Base-by-base conservation (phyloP, 2,888 invertebrate species). In the Drosophila niveifrons region DNA sequence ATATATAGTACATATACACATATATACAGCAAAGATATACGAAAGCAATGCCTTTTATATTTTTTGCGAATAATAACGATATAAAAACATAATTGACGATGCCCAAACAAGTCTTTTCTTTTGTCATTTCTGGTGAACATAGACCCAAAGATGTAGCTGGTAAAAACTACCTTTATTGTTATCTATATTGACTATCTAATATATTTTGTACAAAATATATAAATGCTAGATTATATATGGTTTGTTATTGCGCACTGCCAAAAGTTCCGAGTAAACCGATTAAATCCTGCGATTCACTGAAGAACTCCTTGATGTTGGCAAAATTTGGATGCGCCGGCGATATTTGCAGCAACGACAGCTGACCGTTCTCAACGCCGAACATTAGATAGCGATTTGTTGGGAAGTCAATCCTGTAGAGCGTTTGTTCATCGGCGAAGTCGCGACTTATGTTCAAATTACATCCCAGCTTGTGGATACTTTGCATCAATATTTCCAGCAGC, bases 1-100 rank as follows among this genome's bases (percentile, higher is more conserved):
- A 66, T 78, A 65, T 70, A 76, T 64, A 72, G 46, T 75, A 62
- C 63, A 69, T 65, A 57, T 43, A 50, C 53, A 62, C 57, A 59
- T 46, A 56, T 56, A 36, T 36, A 36, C 6, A 36, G 36, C 36
- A 36, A 36, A 36, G n/a, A 36, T 36, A 36, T 36, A 36, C n/a
- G 6, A 46, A 13, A 56, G 46, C 18, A 63, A n/a, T n/a, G 36
- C 48, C 29, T 64, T 71, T 39, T 68, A 39, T 44, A 56, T 51
- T 44, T 51, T 44, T 56, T 56, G 55, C 55, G 18, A 56, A 56
- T 56, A 56, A 56, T 56, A 56, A 56, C 55, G 44, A 56, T 10
- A 56, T 56, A 56, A 55, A 13, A 41, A 41, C 28, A 55, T 44
- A 44, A 55, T 31, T 56, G 34, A 56, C 18, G 44, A 34, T 46